Evolutionary conservation across 2,113 vertebrate species (phyloP).

Genomic region (Onychorhynchus coronatus): DNA sequence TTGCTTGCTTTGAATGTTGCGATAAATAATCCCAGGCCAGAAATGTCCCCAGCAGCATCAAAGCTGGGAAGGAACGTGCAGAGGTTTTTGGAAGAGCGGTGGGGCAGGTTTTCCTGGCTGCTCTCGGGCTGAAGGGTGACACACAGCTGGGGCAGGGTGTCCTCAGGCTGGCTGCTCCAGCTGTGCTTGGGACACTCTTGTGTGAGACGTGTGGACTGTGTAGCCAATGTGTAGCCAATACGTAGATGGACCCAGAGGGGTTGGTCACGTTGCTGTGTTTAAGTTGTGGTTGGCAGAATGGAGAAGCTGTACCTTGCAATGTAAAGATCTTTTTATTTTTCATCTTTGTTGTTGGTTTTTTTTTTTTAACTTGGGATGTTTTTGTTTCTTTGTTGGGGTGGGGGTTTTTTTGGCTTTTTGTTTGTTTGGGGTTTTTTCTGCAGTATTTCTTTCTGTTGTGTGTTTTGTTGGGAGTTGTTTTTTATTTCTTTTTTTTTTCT

Average conservation of each 20-base stretch:
- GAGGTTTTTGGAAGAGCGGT: not conserved
- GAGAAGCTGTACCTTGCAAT: not conserved
- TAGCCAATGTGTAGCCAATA: rapidly evolving
- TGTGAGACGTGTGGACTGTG: not conserved
- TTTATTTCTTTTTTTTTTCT: not conserved
- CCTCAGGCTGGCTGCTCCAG: not conserved
- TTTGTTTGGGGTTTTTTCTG: not conserved
- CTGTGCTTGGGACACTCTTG: not conserved
- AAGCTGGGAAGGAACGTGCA: not conserved
- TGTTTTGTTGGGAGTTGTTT: not conserved
- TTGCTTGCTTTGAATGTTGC: not conserved
- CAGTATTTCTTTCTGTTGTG: not conserved
- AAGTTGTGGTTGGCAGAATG: not conserved
- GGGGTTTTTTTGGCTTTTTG: too few species aligned
- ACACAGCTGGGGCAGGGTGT: rapidly evolving
- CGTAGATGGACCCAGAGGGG: not conserved
- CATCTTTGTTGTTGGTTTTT: not conserved
- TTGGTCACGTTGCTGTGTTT: rapidly evolving
- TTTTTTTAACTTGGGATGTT: not conserved
- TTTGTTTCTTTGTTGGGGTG: not conserved
- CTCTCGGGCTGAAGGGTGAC: rapidly evolving
- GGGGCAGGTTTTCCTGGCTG: not conserved
- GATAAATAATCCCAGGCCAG: not conserved
- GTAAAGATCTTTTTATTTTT: not conserved
- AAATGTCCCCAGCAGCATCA: not conserved